Evolutionary conservation across 2,888 invertebrate species (phyloP), one percentile per base, ranked within the genome.

Genomic region (Nomada goodeniana): DNA sequence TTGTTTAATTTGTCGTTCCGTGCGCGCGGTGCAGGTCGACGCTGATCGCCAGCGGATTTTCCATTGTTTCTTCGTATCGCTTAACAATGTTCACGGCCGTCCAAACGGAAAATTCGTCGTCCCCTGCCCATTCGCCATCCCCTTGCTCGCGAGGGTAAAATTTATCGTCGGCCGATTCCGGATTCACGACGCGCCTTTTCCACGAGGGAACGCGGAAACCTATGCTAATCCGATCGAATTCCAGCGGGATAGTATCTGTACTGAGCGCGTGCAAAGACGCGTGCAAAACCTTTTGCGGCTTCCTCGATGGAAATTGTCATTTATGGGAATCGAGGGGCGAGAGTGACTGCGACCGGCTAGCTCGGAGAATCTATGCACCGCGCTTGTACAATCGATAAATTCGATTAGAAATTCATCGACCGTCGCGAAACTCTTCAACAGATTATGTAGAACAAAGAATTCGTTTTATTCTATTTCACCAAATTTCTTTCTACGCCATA

Each of bases 141-240:
- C 26, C 20, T 55, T 76, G 20, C 9, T 18, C 69, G 59, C 55
- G 3, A 36, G 53, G 20, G 42, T 23, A 11, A 69, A 73, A 83
- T 84, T 83, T 83, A 84, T 80, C 9, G 23, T 44, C 71, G 60
- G 20, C 29, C 69, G 76, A 84, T 80, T 75, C 69, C 74, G 69
- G 74, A 83, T 80, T 80, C 80, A 44, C 76, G 23, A 15, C 61
- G 72, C 55, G 63, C 67, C 65, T 76, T 73, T 80, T 80, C 76
- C 67, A 57, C 55, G n/a, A 15, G 67, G 36, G 83, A 85, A 85
- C 85, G 85, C 83, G 82, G 80, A 85, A 85, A 86, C 72, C 68
- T 85, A 86, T 85, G 85, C 77, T 86, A 86, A 86, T 86, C 83
- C 80, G 70, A 83, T 83, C 86, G 86, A 73, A 80, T 78, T 72